These are phyloP conservation scores for Mola mola DNA, from an alignment of 2,113 vertebrate species.

Conservation along the genomic window DNA sequence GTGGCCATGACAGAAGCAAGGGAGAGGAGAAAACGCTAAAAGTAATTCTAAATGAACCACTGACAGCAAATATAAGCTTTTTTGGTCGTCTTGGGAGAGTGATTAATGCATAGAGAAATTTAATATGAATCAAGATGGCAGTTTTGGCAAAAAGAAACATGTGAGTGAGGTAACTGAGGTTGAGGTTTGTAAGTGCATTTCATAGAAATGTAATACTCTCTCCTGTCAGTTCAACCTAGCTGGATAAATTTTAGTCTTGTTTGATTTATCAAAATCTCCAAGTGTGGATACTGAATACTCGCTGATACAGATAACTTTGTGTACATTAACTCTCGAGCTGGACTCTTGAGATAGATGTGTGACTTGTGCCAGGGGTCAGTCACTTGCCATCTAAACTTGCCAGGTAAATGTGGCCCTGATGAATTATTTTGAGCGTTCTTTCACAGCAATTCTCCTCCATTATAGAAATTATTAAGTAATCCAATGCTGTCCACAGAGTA, in stretches of 20 bases:
- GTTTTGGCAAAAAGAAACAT: constrained; percentile 46
- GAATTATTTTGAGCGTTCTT: constrained; percentile 10
- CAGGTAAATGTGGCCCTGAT: constrained; percentile 18
- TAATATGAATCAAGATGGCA: constrained; percentile 54
- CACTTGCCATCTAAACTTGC: constrained; percentile 6
- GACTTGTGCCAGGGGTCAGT: constrained; percentile 23
- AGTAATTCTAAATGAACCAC: constrained; percentile 53
- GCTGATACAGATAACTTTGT: constrained; percentile 13
- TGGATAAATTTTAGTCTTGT: constrained; percentile 34
- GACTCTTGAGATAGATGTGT: too few species aligned
- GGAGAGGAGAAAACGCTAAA: constrained; percentile 38
- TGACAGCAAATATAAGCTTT: constrained; percentile 53
- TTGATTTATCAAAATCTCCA: constrained; percentile 41
- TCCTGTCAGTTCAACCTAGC: constrained; percentile 30
- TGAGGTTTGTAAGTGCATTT: constrained; percentile 39
- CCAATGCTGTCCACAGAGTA: constrained; percentile 15
- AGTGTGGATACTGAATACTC: constrained; percentile 34
- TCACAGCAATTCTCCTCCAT: constrained; percentile 20
- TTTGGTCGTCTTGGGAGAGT: constrained; percentile 34
- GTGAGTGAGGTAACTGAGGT: constrained; percentile 53
- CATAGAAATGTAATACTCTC: constrained; percentile 42
- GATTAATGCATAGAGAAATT: constrained; percentile 60
- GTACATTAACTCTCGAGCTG: too few species aligned
- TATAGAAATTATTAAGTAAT: constrained; percentile 36
- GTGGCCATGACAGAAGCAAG: constrained; percentile 14